A percentile compares a stretch with the other conserved stretches of the same genome.
Evolutionary conservation across 2,888 invertebrate genomes (phyloP).

Genomic region (Troides helena): DNA sequence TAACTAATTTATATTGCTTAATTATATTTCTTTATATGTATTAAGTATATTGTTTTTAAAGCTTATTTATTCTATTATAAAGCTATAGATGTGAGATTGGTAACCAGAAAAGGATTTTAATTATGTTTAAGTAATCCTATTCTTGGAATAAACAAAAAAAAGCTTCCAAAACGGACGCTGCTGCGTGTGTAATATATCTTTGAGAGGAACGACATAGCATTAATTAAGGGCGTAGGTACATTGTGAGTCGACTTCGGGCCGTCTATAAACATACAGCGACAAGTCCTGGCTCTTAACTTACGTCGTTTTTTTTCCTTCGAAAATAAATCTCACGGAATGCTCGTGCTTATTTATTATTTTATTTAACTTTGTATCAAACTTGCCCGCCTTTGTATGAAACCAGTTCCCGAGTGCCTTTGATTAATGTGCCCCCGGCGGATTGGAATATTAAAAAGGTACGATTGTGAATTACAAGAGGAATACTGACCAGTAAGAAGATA

Average conservation of each 20-base stretch:
- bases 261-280: conserved; percentile 72
- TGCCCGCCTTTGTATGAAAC: conserved; percentile 71
- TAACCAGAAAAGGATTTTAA: conserved; percentile 33
- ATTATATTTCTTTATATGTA: conserved; percentile 33
- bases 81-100: conserved; percentile 31
- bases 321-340: conserved; percentile 77
- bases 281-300: conserved; percentile 68
- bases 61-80: conserved; percentile 9
- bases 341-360: conserved; percentile 77
- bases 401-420: conserved; percentile 69
- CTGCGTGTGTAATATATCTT: conserved; percentile 55
- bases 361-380: conserved; percentile 64
- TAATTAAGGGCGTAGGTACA: conserved; percentile 66
- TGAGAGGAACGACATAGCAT: conserved; percentile 58
- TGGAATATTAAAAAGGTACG: conserved; percentile 64
- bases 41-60: conserved; percentile 17
- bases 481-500: conserved; percentile 69
- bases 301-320: conserved; percentile 70
- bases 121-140: conserved; percentile 40
- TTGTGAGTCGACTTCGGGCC: conserved; percentile 62
- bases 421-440: conserved; percentile 66
- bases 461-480: conserved; percentile 69
- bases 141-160: conserved; percentile 37
- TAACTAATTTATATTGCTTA: conserved; percentile 51
- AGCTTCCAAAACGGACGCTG: conserved; percentile 50